Evolutionary conservation across 2,113 vertebrate genomes (phyloP).

Genomic region (Trematocara variabile): DNA sequence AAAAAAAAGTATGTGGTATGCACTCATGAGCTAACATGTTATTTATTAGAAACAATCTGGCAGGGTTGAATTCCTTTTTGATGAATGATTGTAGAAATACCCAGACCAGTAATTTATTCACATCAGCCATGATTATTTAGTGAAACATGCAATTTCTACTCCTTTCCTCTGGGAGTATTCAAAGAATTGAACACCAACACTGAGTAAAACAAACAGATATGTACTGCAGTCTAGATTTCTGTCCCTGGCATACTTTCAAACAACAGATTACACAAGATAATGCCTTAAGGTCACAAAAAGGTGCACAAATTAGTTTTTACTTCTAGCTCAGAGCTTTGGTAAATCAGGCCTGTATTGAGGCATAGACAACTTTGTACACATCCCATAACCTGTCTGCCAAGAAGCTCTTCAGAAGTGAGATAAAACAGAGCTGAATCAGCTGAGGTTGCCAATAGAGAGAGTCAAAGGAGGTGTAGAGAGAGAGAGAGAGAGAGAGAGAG

Average conservation of each 20-base stretch:
- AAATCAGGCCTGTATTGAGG: slow-evolving; percentile 22
- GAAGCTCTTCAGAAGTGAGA: slow-evolving; percentile 64
- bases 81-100: background rate
- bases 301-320: background rate
- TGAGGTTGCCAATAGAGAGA: slow-evolving; percentile 62
- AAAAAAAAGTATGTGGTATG: background rate
- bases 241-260: slow-evolving; percentile 38
- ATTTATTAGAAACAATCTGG: slow-evolving; percentile 13
- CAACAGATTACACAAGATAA: slow-evolving; percentile 30
- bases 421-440: slow-evolving; percentile 71
- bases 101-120: background rate
- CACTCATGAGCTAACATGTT: slow-evolving; percentile 12
- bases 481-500: slow-evolving; percentile 38
- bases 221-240: background rate
- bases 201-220: background rate
- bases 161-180: background rate
- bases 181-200: background rate
- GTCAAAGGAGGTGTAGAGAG: slow-evolving; percentile 23
- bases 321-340: slow-evolving; percentile 20
- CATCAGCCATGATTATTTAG: background rate
- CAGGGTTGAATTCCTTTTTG: background rate
- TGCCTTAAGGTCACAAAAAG: slow-evolving; percentile 1
- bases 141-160: slow-evolving; percentile 1
- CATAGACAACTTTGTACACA: slow-evolving; percentile 14
- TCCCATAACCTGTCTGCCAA: slow-evolving; percentile 45